Conservation (phyloP, 1,140 invertebrate species). For the Drosophila pseudoananassae region DNA sequence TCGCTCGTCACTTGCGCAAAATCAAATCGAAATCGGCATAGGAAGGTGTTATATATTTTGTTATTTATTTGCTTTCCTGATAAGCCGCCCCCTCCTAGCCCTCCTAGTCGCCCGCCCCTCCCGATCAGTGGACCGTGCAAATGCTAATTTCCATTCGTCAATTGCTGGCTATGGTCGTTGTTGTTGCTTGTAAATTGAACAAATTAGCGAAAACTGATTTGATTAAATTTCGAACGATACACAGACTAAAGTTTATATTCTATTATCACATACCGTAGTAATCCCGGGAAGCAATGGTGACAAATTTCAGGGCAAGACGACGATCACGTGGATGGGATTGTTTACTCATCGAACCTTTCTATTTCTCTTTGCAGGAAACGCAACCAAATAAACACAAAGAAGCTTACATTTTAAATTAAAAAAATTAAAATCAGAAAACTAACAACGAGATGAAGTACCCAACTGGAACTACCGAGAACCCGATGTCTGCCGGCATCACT, state of each 20-base stretch:
- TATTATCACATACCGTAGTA: slow-evolving; percentile 50
- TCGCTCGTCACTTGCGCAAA: slow-evolving; percentile 42
- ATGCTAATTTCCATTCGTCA: slow-evolving; percentile 73
- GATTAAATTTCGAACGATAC: slow-evolving; percentile 73
- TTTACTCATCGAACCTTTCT: neutral
- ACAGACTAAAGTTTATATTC: slow-evolving; percentile 28
- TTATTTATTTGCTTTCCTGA: slow-evolving; percentile 79
- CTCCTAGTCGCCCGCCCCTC: neutral
- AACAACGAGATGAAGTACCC: slow-evolving; percentile 71
- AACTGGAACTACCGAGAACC: slow-evolving; percentile 64
- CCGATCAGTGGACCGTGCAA: slow-evolving; percentile 32
- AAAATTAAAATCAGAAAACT: slow-evolving; percentile 30
- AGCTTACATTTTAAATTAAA: slow-evolving; percentile 31
- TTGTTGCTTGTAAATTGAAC: slow-evolving; percentile 73
- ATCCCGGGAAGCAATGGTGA: slow-evolving; percentile 19
- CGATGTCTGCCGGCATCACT: slow-evolving; percentile 55
- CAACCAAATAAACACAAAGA: slow-evolving; percentile 49
- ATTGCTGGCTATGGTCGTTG: slow-evolving; percentile 38
- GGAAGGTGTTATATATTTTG: slow-evolving; percentile 77
- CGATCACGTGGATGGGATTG: slow-evolving; percentile 43
- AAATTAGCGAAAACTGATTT: slow-evolving; percentile 80
- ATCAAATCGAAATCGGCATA: slow-evolving; percentile 25
- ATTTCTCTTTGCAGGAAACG: slow-evolving; percentile 54
- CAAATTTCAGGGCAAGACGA: slow-evolving; percentile 27
- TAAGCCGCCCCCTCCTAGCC: slow-evolving; percentile 43